phyloP scores from a whole-genome alignment of 1,140 invertebrate species.

The Melitaea cinxia region DNA sequence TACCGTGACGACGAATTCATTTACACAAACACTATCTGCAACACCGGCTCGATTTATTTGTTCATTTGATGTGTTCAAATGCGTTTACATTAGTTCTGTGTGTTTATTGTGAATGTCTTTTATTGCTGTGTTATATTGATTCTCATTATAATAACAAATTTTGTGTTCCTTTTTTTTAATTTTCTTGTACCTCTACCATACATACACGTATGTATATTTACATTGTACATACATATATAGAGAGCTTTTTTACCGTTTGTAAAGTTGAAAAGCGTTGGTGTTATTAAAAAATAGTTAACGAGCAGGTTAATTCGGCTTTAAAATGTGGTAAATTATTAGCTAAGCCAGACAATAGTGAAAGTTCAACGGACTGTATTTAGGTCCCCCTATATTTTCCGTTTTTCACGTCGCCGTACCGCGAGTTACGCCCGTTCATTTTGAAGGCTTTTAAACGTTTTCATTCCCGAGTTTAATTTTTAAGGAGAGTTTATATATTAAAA shows the following conservation, averaged over 20 bases:
- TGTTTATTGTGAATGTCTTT: conserved; percentile 9
- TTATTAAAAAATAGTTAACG: not conserved
- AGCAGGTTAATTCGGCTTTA: not conserved
- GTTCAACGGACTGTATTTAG: conserved; percentile 62
- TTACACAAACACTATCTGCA: conserved; percentile 59
- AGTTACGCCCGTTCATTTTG: conserved; percentile 21
- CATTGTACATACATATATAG: no score
- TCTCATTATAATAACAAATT: conserved; percentile 3
- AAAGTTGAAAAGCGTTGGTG: not conserved
- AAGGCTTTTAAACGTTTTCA: not conserved
- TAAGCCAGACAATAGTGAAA: conserved; percentile 18
- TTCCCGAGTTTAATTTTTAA: not conserved
- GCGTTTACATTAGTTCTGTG: not conserved
- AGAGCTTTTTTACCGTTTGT: not conserved
- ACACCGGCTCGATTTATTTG: conserved; percentile 48
- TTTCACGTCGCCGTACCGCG: conserved; percentile 48
- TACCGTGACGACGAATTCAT: conserved; percentile 61
- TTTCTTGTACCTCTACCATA: not conserved
- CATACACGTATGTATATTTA: no score
- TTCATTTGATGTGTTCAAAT: conserved; percentile 21
- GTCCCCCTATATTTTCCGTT: conserved; percentile 61
- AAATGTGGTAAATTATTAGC: not conserved
- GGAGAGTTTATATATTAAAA: no score
- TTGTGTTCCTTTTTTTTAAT: not conserved
- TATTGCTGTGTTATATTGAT: conserved; percentile 9